Base-by-base conservation (phyloP, 2,888 invertebrate genomes). In the Chymomyza fuscimana region DNA sequence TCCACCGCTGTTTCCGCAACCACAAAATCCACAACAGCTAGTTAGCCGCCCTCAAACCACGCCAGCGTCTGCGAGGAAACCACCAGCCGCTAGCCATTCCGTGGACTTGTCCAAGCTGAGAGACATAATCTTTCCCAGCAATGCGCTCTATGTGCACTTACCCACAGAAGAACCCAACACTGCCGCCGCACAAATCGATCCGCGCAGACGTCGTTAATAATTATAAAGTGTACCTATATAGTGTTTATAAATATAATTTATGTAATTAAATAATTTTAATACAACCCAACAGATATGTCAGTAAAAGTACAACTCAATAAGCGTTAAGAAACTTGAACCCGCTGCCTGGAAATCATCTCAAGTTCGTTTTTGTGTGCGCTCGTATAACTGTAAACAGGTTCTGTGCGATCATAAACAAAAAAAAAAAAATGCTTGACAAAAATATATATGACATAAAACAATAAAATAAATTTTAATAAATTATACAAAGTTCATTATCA, bases 101-200 rank as follows among this genome's bases (percentile, higher is more conserved):
- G 54, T 56, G 15, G 69, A 83, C 15, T 2, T 10, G 1, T 74
- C 77, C 5, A 67, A 60, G 7, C 19, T 67, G 7, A 74, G 77
- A 6, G 19, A 63, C 46, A 76, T 88, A 15, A 67, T 88, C 32
- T 86, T 77, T 40, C 87, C 86, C 19, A 79, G 56, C 16, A 76
- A 86, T 7, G 29, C 61, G 5, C 63, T 64, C 29, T 81, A 78
- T 52, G 32, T 74, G 1, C 67, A 77, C 0, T 29, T 12, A 7
- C 72, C 70, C n/a, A 19, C 54, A 69, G 60, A 51, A 7, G 46
- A 22, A 19, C 10, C 46, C 7, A 52, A 70, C 22, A 16, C 60
- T 15, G 69, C 25, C 6, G 32, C 63, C 5, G 58, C 56, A 4
- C 67, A 59, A 52, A 78, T 86, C 36, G 86, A 86, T 68, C 67